Evolutionary conservation across 2,113 vertebrate species (phyloP).

Genomic region (Zootoca vivipara): DNA sequence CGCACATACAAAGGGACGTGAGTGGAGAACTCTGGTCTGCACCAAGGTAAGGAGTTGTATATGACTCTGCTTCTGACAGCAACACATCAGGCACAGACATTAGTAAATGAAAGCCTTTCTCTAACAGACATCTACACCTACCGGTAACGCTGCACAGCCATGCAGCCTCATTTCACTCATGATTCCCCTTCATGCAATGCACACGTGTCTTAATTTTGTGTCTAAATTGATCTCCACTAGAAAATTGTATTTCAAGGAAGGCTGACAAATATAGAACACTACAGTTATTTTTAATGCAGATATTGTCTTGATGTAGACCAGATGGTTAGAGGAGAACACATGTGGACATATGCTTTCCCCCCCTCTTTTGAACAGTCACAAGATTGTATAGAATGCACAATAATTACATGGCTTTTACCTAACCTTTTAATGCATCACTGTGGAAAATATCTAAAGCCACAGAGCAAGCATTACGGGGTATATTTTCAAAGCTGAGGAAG

Average conservation of each 20-base stretch:
- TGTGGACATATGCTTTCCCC: not conserved
- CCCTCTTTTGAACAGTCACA: constrained; percentile 13
- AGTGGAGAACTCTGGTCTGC: no score
- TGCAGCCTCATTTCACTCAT: not conserved
- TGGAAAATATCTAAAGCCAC: constrained; percentile 3
- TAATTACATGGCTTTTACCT: constrained; percentile 11
- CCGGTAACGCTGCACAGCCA: not conserved
- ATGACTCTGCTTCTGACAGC: not conserved
- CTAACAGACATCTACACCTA: not conserved
- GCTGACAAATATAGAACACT: constrained; percentile 28
- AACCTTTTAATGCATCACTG: constrained; percentile 19
- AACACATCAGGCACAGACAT: not conserved
- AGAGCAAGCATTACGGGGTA: constrained; percentile 12
- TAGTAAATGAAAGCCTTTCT: not conserved
- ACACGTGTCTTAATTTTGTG: not conserved
- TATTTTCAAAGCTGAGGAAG: constrained; percentile 25
- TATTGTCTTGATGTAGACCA: constrained; percentile 28
- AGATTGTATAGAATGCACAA: constrained; percentile 22
- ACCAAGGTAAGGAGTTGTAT: not conserved
- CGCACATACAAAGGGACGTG: no score
- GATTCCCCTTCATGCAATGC: not conserved
- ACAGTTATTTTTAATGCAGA: constrained; percentile 41
- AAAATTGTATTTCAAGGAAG: constrained; percentile 28
- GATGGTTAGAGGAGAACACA: not conserved
- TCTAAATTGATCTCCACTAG: constrained; percentile 1